Conservation (phyloP, 2,797 vertebrate genomes). For the Gambelia wislizenii region DNA sequence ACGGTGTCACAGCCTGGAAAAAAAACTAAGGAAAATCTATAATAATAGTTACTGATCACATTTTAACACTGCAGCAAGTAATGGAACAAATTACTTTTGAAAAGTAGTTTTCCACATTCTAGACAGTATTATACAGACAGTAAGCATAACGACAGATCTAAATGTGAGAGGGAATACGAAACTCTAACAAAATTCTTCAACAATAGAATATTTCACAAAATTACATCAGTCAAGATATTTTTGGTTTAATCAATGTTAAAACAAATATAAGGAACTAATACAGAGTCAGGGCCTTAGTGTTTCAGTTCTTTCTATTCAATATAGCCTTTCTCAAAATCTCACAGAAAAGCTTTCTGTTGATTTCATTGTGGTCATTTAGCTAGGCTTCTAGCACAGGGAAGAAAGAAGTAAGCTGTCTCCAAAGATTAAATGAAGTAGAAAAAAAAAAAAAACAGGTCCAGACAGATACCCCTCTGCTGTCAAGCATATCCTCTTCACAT, state of each 20-base stretch:
- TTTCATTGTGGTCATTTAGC: neutral
- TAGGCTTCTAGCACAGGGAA: neutral
- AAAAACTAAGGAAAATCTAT: too few species aligned
- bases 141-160: too few species aligned
- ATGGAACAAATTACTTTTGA: too few species aligned
- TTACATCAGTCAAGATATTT: neutral
- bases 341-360: neutral
- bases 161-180: too few species aligned
- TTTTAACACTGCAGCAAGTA: too few species aligned
- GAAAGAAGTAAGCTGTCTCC: neutral
- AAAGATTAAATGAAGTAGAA: neutral
- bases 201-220: neutral
- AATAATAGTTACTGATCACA: too few species aligned
- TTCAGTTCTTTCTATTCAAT: neutral
- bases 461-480: constrained; percentile 10
- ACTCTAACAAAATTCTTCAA: neutral
- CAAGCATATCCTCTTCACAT: constrained; percentile 24
- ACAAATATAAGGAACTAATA: neutral
- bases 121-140: too few species aligned
- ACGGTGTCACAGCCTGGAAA: too few species aligned
- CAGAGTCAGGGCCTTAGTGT: neutral
- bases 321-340: neutral
- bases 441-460: neutral
- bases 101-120: too few species aligned
- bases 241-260: neutral